Percentiles rank a stretch among this genome's conserved stretches.
Evolutionary conservation across 37 sponge, comb jelly and placozoan species (phyloP).

Genomic region (Agelas oroides): DNA sequence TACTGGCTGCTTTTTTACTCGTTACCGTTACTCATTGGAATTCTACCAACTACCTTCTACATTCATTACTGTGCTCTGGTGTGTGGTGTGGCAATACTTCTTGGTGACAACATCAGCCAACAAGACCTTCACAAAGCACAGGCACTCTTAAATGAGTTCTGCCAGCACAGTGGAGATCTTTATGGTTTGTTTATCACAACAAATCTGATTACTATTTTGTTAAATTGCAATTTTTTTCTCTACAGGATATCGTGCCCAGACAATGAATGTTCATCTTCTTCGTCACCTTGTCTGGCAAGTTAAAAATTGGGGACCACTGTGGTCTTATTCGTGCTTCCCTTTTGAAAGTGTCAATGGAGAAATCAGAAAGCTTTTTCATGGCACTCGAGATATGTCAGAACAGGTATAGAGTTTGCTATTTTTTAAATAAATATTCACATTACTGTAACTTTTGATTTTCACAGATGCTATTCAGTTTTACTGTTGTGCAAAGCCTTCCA

Average conservation of each 20-base stretch:
- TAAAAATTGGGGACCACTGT: not conserved
- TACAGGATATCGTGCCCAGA: no score
- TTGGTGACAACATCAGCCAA: not conserved
- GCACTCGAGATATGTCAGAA: slow-evolving; percentile 14
- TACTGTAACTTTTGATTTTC: no score
- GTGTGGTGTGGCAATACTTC: not conserved
- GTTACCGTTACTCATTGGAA: not conserved
- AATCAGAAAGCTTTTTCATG: slow-evolving; percentile 48
- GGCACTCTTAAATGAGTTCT: not conserved
- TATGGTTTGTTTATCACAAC: not conserved
- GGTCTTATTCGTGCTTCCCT: slow-evolving; percentile 1
- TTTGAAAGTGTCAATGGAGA: slow-evolving; percentile 32
- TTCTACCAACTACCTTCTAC: not conserved
- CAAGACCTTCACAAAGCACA: not conserved
- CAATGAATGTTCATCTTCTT: not conserved
- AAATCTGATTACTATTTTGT: not conserved
- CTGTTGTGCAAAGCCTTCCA: no score
- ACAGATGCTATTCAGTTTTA: no score
- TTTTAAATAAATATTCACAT: no score
- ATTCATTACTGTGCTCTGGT: slow-evolving; percentile 6
- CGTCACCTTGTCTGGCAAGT: not conserved
- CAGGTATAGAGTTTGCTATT: slow-evolving; percentile 13
- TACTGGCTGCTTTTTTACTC: slow-evolving; percentile 8
- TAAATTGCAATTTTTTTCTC: no score
- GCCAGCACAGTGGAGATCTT: not conserved